Base-by-base conservation (phyloP, 2,113 vertebrate genomes). In the Varanus komodoensis region DNA sequence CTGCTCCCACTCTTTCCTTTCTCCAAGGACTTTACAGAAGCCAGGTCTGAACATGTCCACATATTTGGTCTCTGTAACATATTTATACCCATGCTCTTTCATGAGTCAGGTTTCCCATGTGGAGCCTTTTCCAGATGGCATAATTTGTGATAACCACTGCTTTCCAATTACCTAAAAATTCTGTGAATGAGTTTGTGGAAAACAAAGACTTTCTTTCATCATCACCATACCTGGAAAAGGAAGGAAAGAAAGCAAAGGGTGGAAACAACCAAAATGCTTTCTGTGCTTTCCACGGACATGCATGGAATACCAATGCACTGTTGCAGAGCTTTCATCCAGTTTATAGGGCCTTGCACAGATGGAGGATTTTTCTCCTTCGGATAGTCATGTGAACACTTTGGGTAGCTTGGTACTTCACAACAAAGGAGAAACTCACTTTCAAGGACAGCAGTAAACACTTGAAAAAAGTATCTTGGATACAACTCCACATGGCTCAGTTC, bases 401-500 rank as follows among this genome's bases (percentile, higher is more conserved):
- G 1, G 1, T 2, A 27, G 12, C 2, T 0, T 52, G 48, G 6
- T 50, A 85, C 81, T 54, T 77, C 79, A 0, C 0, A 57, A 57
- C 87, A 67, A 64, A 83, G 93, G 81, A 44, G 81, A 27, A 74
- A 61, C 0, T 0, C 71, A 90, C 86, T 52, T 38, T 93, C 87
- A 88, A 50, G 91, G 93, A 90, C 84, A 84, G 27, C 82, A 88
- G 90, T 82, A 74, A 29, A 67, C 91, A 61, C 89, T 69, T 92
- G 25, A 82, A 83, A 61, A 25, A 14, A 25, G 52, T 19, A 1
- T 15, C 67, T 94, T 93, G 92, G 89, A 2, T 89, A 93, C 92
- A 93, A 93, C 44, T 19, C 44, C 82, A 87, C 91, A 2, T 23
- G 86, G 84, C 91, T 94, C 84, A 93, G 90, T 86, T 95, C 93